phyloP scores from a whole-genome alignment of 2,888 invertebrate genomes.

The Pristionchus entomophagus region DNA sequence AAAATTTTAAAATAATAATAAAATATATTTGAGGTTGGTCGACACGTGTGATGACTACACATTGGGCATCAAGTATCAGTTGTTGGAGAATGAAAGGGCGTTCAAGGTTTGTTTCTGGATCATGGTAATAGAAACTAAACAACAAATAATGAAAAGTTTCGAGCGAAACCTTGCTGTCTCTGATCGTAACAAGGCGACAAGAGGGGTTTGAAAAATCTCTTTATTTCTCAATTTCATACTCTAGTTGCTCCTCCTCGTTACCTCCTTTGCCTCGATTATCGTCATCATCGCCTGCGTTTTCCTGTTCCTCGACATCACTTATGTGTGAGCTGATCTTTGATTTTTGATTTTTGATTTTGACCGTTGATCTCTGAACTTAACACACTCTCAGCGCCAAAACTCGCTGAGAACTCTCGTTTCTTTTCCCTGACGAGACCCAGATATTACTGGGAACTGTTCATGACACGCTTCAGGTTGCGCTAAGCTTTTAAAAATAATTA shows the following conservation, averaged over 20 bases:
- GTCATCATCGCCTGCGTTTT: background rate
- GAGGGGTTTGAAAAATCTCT: too few relatives aligned
- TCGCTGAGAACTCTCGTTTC: background rate
- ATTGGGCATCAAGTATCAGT: background rate
- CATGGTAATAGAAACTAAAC: too few relatives aligned
- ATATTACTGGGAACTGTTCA: too few relatives aligned
- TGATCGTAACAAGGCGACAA: too few relatives aligned
- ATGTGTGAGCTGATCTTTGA: background rate
- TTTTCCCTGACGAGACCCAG: background rate
- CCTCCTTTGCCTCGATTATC: background rate
- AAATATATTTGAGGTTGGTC: background rate
- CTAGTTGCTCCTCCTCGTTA: background rate
- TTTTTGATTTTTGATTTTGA: background rate
- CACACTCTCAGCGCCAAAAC: too few relatives aligned
- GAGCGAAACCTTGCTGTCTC: too few relatives aligned
- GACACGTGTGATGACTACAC: background rate
- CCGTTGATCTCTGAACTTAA: too few relatives aligned
- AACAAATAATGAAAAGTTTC: too few relatives aligned
- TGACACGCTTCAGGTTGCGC: too few relatives aligned
- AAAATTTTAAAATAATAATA: background rate
- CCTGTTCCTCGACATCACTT: background rate
- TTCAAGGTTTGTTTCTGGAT: slow-evolving; percentile 11
- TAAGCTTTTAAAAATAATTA: too few relatives aligned
- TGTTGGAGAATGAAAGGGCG: background rate
- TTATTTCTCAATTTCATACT: too few relatives aligned